Percentiles rank a stretch among this genome's conserved stretches.
Conservation (phyloP, 2,113 vertebrate species). For the Prinia subflava region DNA sequence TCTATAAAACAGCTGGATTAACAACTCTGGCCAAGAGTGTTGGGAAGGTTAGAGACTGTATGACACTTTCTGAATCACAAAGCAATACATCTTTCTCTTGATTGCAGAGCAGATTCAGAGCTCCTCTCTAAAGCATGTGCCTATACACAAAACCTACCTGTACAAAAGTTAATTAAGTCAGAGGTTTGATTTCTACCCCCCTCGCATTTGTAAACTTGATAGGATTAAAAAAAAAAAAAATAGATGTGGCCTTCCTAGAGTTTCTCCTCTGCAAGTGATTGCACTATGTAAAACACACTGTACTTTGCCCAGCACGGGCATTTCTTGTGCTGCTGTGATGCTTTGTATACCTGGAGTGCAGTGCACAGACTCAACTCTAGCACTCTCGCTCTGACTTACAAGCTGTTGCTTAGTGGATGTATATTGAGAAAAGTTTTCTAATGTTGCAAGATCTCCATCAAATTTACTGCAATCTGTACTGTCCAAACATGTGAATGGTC, state of each 20-base stretch:
- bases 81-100: constrained; percentile 44
- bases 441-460: constrained; percentile 65
- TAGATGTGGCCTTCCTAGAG: constrained; percentile 60
- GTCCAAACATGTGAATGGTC: constrained; percentile 56
- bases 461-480: constrained; percentile 65
- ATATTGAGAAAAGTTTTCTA: constrained; percentile 69
- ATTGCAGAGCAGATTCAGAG: constrained; percentile 48
- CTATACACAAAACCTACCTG: constrained; percentile 56
- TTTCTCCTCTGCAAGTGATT: constrained; percentile 66
- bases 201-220: constrained; percentile 43
- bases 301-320: constrained; percentile 54
- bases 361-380: constrained; percentile 2
- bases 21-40: constrained; percentile 1
- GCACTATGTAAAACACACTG: constrained; percentile 69
- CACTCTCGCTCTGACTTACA: constrained; percentile 51
- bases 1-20: neutral
- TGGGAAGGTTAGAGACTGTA: constrained; percentile 7
- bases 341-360: constrained; percentile 63
- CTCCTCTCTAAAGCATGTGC: constrained; percentile 50
- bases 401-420: constrained; percentile 66
- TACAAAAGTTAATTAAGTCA: constrained; percentile 31
- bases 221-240: neutral
- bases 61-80: constrained; percentile 42
- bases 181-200: constrained; percentile 35
- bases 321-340: constrained; percentile 65